Base-by-base conservation (phyloP, 2,888 invertebrate species). In the Orthosia incerta region DNA sequence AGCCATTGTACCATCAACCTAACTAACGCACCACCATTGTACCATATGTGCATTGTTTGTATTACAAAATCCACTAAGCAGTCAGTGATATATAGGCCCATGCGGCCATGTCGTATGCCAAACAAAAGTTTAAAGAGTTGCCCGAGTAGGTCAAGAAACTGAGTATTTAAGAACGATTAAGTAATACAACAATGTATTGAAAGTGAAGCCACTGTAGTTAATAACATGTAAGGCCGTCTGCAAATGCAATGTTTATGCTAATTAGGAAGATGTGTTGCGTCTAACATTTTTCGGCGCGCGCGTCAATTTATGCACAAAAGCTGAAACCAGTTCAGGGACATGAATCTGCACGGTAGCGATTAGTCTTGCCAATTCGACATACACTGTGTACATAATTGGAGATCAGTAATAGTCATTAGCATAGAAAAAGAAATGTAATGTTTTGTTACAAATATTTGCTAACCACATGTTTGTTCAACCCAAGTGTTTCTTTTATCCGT, bases 241-340 rank as follows among this genome's bases (percentile, higher is more conserved):
- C 76, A 71, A 80, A 85, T 88, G 89, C 89, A 91, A 92, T 89
- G 84, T 91, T 90, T 92, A 92, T 92, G 92, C 82, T 89, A 91
- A 93, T 91, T 86, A 76, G 76, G 79, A 87, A 84, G 82, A 80
- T 31, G 60, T 50, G 55, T 56, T 87, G 87, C 90, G 84, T 89
- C 89, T 87, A 84, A 84, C 85, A 88, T 90, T 91, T 91, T 83
- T 86, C 62, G 78, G 59, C 59, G 79, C 80, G 85, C 88, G 87
- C 80, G 85, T 84, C 89, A 82, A 90, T 91, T 91, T 90, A 85
- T 85, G 70, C 87, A 91, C 86, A 89, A 89, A 89, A 84, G 71
- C 79, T 62, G 73, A 86, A 91, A 88, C 65, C 68, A 89, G 90
- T 86, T 90, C 92, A 92, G 83, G 91, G 91, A 68, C 87, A 74